These are phyloP conservation scores for Meriones psammophilus DNA, from an alignment of 2,797 vertebrate species.

Conservation along the genomic window DNA sequence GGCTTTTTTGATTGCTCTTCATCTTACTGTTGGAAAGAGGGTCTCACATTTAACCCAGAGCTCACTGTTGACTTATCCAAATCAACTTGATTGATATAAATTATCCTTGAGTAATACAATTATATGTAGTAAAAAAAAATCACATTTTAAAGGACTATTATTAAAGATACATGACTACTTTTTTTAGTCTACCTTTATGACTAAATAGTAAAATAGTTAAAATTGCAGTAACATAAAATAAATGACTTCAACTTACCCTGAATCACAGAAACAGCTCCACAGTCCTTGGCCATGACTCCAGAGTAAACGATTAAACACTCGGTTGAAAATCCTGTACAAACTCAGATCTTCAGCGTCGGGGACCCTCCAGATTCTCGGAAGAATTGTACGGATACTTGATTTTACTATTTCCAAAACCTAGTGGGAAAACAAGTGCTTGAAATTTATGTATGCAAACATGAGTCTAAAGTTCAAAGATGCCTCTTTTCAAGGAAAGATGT, in stretches of 20 bases:
- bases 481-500: neutral
- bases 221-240: constrained; percentile 35
- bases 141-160: constrained; percentile 55
- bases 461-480: constrained; percentile 31
- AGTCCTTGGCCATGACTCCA: constrained; percentile 98
- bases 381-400: constrained; percentile 92
- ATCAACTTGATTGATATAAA: constrained; percentile 58
- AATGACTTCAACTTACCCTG: constrained; percentile 90
- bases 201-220: constrained; percentile 54
- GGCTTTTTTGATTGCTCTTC: neutral
- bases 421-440: constrained; percentile 72
- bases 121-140: constrained; percentile 39
- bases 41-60: neutral
- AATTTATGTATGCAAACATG: neutral
- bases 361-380: constrained; percentile 96
- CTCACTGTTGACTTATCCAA: neutral
- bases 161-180: constrained; percentile 52
- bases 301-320: constrained; percentile 96
- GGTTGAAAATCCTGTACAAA: constrained; percentile 95
- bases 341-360: constrained; percentile 95
- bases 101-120: constrained; percentile 60
- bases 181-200: neutral
- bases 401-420: constrained; percentile 98
- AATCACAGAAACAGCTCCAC: constrained; percentile 98
- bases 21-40: neutral